phyloP scores from a whole-genome alignment of 2,797 vertebrate species.

The Fistularia tabacaria region DNA sequence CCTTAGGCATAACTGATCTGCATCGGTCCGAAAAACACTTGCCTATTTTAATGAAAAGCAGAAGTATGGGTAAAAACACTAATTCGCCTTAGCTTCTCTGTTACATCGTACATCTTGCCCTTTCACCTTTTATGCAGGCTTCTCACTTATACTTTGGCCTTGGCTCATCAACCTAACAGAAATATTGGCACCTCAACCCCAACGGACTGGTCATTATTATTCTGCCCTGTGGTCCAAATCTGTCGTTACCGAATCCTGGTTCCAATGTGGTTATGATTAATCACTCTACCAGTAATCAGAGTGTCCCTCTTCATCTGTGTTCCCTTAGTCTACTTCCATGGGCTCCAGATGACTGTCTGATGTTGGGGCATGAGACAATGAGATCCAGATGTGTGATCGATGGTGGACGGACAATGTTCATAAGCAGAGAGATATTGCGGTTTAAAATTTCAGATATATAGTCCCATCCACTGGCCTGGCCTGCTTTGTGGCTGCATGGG shows the following conservation, averaged over 20 bases:
- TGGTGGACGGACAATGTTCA: constrained; percentile 62
- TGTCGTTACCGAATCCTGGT: constrained; percentile 50
- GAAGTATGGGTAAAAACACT: constrained; percentile 6
- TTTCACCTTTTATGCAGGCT: constrained; percentile 11
- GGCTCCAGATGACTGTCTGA: constrained; percentile 69
- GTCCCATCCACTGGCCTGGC: constrained; percentile 44
- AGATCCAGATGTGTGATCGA: constrained; percentile 75
- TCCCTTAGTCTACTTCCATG: constrained; percentile 49
- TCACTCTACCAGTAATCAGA: constrained; percentile 65
- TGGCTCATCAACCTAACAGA: constrained; percentile 3
- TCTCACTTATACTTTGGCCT: constrained; percentile 20
- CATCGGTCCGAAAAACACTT: constrained; percentile 1
- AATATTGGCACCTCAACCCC: constrained; percentile 31
- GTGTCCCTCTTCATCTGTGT: constrained; percentile 51
- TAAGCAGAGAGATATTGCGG: constrained; percentile 61
- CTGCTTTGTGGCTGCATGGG: constrained; percentile 42
- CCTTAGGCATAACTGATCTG: neutral
- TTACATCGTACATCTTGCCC: constrained; percentile 19
- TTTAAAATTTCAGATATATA: constrained; percentile 64
- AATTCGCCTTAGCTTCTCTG: constrained; percentile 25
- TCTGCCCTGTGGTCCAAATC: constrained; percentile 51
- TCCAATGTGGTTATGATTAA: constrained; percentile 68
- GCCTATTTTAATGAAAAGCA: constrained; percentile 27
- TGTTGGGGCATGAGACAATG: constrained; percentile 67
- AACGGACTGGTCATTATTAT: constrained; percentile 41